Evolutionary conservation across 2,113 vertebrate genomes (phyloP), one percentile per base, ranked within the genome.

Genomic region (Halcyon malimbica): DNA sequence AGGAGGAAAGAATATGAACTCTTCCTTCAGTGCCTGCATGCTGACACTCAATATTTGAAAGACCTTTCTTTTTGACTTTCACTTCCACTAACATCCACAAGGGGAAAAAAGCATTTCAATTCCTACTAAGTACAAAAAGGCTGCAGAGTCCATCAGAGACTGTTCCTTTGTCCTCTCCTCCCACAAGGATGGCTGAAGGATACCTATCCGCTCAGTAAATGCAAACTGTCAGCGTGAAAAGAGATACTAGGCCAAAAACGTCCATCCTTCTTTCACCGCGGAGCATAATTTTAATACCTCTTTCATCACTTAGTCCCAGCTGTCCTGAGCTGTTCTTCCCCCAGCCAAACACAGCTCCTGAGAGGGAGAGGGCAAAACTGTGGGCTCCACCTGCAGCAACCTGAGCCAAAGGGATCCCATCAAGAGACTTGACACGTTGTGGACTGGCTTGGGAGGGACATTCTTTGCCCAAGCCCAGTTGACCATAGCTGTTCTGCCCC

Each of bases 281-380:
- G 16, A 60, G 11, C 5, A 29, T 19, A 20, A 82, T n/a, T 82
- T 62, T 31, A 75, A 65, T 97, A 97, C 97, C 97, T 97, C 59
- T 70, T 93, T 97, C 98, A 77, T 99, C 99, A 96, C 99, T 99
- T 53, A 99, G 97, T 60, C 99, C 99, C 88, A 99, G 98, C 79
- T 99, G 99, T 69, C 99, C 99, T 11, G 98, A 98, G 93, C 98
- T 97, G 98, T 99, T 99, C 92, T 98, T 99, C 50, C 99, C 99
- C 99, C 99, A 99, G 29, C 98, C 99, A 85, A 99, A 99, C 35
- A 99, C 97, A 18, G 99, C 99, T 93, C 99, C 99, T 3, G 99
- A 99, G 94, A 99, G 97, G 48, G 99, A 99, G 50, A 99, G 98
- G 75, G 98, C 99, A 90, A 99, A 98, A 97, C 99, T 99, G 98